Evolutionary conservation across 2,888 invertebrate species (phyloP).

Genomic region (Rhagium mordax): DNA sequence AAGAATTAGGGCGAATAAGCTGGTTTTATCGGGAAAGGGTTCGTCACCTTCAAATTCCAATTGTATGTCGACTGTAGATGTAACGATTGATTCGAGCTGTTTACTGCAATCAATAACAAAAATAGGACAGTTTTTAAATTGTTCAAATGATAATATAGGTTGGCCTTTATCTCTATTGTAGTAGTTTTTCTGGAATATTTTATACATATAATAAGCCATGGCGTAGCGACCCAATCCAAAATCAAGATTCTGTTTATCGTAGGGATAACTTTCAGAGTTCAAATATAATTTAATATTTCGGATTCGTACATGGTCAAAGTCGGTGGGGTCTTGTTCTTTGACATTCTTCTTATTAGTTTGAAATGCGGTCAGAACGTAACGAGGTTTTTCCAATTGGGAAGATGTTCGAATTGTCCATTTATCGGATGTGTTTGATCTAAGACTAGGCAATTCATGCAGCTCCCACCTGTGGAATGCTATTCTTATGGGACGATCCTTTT

Average conservation of each 20-base stretch:
- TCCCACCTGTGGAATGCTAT: neutral
- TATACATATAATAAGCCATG: neutral
- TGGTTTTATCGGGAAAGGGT: neutral
- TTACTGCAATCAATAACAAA: neutral
- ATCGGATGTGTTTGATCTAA: neutral
- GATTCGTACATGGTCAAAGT: conserved; percentile 1
- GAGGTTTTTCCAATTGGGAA: conserved; percentile 11
- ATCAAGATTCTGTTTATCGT: conserved; percentile 4
- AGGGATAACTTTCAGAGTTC: conserved; percentile 5
- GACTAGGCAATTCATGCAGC: neutral
- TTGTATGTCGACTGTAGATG: neutral
- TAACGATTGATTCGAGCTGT: neutral
- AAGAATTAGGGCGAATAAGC: neutral
- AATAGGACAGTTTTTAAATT: neutral
- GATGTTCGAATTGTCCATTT: neutral
- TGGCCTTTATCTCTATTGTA: neutral
- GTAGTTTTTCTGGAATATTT: neutral
- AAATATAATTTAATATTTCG: conserved; percentile 15
- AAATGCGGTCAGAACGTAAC: neutral
- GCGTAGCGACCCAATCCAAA: neutral
- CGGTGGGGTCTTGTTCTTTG: neutral
- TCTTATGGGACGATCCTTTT: neutral
- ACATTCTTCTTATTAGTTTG: conserved; percentile 11
- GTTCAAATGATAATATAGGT: neutral
- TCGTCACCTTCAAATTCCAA: conserved; percentile 18